Evolutionary conservation across 2,113 vertebrate species (phyloP), one percentile per base, ranked within the genome.

Genomic region (Corythornis madagascariensis): DNA sequence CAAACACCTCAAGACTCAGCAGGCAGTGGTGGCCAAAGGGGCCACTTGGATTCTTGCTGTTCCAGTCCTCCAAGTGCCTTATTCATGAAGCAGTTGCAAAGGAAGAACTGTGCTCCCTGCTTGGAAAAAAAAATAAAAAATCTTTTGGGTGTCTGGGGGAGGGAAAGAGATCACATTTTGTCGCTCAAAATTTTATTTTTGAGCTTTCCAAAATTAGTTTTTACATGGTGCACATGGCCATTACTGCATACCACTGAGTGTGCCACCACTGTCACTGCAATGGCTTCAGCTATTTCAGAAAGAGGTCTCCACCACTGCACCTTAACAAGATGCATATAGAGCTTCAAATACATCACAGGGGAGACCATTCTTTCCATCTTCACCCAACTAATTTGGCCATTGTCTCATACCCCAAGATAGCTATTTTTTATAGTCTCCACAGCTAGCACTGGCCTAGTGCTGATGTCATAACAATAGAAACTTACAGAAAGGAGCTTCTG

Each of bases 171-270:
- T 21, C 35, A 35, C 3, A 24, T 33, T 79, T 56, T 42, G 35
- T 48, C 72, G 75, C 84, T 42, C 45, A 21, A 80, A 79, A 55
- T 75, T 38, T 53, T 88, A 7, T 64, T 70, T 42, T 1, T 80
- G 43, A 71, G 6, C 11, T 90, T 60, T 29, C 52, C 13, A 3
- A 52, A 55, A 24, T 69, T 10, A 29, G 48, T 84, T 52, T 81
- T 60, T 63, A 4, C 13, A 1, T 13, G 4, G 17, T 33, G 10
- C 25, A 52, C 1, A 1, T 56, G 29, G 15, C 31, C 19, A 12
- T 42, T 42, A 7, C 11, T 45, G 52, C 70, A 11, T 31, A 67
- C 22, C 52, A 26, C 7, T 7, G 19, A 88, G 40, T 5, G 31
- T 43, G n/a, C 35, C 33, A 59, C 22, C 16, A 4, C 43, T 19